phyloP scores from a whole-genome alignment of 2,797 vertebrate genomes.

The Perodicticus potto region DNA sequence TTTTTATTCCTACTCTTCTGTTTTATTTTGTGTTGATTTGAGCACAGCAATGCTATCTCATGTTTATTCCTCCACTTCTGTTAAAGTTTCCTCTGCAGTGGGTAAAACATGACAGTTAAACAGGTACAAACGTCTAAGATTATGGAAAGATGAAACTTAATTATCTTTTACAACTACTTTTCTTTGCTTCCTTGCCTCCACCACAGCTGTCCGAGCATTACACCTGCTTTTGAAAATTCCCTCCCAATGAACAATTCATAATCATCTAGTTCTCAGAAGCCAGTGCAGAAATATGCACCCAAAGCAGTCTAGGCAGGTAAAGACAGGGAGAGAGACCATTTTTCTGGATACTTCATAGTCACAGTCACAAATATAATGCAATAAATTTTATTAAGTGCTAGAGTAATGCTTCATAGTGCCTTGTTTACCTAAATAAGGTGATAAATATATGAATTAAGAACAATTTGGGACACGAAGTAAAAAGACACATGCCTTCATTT shows the following conservation, averaged over 20 bases:
- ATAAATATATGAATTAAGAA: not conserved
- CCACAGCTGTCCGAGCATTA: not conserved
- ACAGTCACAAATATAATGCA: not conserved
- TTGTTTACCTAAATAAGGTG: not conserved
- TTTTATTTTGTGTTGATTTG: conserved; percentile 32
- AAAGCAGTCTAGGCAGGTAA: not conserved
- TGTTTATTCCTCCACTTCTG: not conserved
- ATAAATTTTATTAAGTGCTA: not conserved
- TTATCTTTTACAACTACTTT: not conserved
- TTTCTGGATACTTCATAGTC: not conserved
- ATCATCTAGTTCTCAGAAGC: conserved; percentile 47
- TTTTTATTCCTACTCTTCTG: not conserved
- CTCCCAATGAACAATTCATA: conserved; percentile 5
- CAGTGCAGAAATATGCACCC: not conserved
- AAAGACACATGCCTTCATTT: conserved; percentile 1
- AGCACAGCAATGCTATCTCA: not conserved
- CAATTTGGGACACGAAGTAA: not conserved
- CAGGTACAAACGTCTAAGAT: conserved; percentile 21
- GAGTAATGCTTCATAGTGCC: not conserved
- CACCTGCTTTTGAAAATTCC: not conserved
- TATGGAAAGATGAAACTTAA: conserved; percentile 16
- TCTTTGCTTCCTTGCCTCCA: not conserved
- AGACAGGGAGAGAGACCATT: not conserved
- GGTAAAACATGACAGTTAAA: conserved; percentile 44
- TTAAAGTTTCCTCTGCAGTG: conserved; percentile 19